These are phyloP conservation scores for Rhamnusium bicolor DNA, from an alignment of 2,888 invertebrate species.

Conservation along the genomic window DNA sequence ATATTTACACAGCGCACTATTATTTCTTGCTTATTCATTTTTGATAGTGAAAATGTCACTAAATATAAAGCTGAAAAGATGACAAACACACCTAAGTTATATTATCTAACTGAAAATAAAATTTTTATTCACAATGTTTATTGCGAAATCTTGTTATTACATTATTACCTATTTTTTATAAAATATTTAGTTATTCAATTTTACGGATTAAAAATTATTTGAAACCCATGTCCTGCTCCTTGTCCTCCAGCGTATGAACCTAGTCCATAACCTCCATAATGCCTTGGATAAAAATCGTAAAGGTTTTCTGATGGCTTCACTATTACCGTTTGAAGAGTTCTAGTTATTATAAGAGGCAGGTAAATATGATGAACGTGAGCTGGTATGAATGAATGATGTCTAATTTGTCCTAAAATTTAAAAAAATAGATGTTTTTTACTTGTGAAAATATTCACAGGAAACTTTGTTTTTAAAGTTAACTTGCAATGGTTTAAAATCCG, in stretches of 20 bases:
- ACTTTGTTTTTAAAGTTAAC: no score
- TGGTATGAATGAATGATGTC: slow-evolving; percentile 43
- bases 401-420: slow-evolving; percentile 38
- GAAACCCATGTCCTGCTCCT: slow-evolving; percentile 48
- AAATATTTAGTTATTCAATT: neutral
- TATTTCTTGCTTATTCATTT: no score
- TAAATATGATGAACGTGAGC: slow-evolving; percentile 44
- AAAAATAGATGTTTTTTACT: neutral
- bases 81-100: no score
- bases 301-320: slow-evolving; percentile 17
- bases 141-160: neutral
- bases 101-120: no score
- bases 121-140: no score
- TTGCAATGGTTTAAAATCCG: no score
- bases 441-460: no score
- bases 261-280: slow-evolving; percentile 44
- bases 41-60: no score
- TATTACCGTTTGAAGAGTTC: slow-evolving; percentile 10
- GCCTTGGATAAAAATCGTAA: slow-evolving; percentile 35
- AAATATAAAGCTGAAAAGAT: no score
- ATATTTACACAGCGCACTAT: no score
- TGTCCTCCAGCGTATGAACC: slow-evolving; percentile 44
- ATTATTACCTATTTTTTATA: neutral
- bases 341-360: slow-evolving; percentile 39
- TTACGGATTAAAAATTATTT: slow-evolving; percentile 38